Percentiles rank a stretch among this genome's conserved stretches.
Conservation (phyloP, 2,797 vertebrate genomes). For the Enteromius anoplus region DNA sequence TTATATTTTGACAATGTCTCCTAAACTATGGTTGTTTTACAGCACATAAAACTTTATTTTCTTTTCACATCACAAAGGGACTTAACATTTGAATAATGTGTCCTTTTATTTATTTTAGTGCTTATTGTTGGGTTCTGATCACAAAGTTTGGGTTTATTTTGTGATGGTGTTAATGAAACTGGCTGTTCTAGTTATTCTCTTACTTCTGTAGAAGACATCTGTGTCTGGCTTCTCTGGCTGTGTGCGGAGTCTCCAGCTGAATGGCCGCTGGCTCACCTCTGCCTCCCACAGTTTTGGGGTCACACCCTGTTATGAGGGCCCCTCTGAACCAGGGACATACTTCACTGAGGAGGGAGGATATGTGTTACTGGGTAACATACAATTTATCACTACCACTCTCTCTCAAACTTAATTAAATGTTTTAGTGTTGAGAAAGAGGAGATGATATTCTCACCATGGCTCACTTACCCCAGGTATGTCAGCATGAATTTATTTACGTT, state of each 20-base stretch:
- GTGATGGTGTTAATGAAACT: neutral
- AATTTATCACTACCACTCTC: neutral
- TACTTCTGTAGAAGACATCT: constrained; percentile 81
- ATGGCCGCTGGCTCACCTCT: constrained; percentile 79
- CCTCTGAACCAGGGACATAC: constrained; percentile 87
- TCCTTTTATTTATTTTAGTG: neutral
- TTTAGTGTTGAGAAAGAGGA: neutral
- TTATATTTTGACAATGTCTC: neutral
- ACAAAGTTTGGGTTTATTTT: neutral
- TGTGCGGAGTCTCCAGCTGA: constrained; percentile 85
- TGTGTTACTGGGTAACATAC: constrained; percentile 83
- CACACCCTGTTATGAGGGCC: constrained; percentile 90
- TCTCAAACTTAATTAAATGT: constrained; percentile 1
- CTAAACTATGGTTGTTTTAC: neutral
- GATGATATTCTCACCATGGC: neutral
- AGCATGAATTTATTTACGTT: neutral
- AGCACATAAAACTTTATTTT: neutral
- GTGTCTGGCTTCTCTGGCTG: constrained; percentile 90
- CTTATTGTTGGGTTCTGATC: neutral
- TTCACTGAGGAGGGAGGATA: constrained; percentile 93
- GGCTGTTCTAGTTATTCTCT: constrained; percentile 20
- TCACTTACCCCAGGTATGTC: neutral
- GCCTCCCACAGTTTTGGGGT: constrained; percentile 86
- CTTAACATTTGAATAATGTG: neutral
- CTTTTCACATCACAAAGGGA: neutral